Conservation (phyloP, 1,140 invertebrate species). For the Uloborus diversus region DNA sequence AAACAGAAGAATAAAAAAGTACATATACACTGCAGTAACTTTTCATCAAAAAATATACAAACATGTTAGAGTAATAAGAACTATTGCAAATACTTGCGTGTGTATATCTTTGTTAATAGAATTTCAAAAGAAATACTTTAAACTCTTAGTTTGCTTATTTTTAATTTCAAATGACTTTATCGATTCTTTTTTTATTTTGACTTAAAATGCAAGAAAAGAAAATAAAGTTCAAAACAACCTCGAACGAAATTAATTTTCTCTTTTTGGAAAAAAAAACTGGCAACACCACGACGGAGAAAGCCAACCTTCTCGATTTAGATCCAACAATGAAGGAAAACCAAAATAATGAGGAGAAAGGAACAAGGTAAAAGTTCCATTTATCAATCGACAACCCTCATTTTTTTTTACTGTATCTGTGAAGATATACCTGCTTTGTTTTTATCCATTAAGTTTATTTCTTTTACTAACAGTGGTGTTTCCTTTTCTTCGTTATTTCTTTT, state of each 20-base stretch:
- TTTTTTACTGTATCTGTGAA: constrained; percentile 28
- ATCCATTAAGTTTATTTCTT: constrained; percentile 51
- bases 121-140: too few species aligned
- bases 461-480: not conserved
- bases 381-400: constrained; percentile 44
- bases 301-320: constrained; percentile 32
- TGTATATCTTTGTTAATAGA: too few species aligned
- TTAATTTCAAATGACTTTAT: too few species aligned
- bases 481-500: constrained; percentile 9
- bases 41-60: too few species aligned
- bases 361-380: constrained; percentile 56
- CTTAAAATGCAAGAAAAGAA: too few species aligned
- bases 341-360: constrained; percentile 52
- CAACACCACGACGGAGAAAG: not conserved
- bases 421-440: constrained; percentile 49
- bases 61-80: too few species aligned
- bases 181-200: too few species aligned
- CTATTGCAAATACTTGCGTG: too few species aligned
- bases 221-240: not conserved
- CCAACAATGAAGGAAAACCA: not conserved
- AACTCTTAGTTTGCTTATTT: too few species aligned
- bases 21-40: too few species aligned
- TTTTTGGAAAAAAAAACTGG: constrained; percentile 10
- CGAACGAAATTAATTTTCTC: constrained; percentile 29
- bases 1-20: too few species aligned